A percentile compares a stretch with the other conserved stretches of the same genome.
phyloP scores from a whole-genome alignment of 1,140 invertebrate species.

The Zophobas atratus region DNA sequence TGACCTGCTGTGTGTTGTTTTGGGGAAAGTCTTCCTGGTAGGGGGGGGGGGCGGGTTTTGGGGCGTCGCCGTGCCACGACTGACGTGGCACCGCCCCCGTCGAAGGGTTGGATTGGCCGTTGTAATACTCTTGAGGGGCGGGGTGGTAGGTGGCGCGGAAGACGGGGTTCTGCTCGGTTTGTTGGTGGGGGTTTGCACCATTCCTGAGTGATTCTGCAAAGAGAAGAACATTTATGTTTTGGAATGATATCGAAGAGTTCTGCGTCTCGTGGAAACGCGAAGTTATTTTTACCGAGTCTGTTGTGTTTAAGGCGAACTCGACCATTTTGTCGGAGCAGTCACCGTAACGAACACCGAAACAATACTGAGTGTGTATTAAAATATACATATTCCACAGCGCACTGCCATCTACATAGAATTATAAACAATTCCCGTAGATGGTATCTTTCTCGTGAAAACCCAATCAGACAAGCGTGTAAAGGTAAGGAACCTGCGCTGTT shows the following conservation, averaged over 20 bases:
- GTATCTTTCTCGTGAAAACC: conserved; percentile 56
- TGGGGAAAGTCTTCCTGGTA: conserved; percentile 59
- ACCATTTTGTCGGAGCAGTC: conserved; percentile 60
- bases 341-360: conserved; percentile 55
- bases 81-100: conserved; percentile 63
- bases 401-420: conserved; percentile 58
- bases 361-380: conserved; percentile 55
- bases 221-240: neutral
- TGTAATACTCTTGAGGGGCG: conserved; percentile 61
- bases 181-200: conserved; percentile 57
- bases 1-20: conserved; percentile 69
- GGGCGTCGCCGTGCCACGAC: conserved; percentile 58
- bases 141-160: conserved; percentile 63
- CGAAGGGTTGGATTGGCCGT: conserved; percentile 54
- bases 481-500: conserved; percentile 7
- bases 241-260: no score
- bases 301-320: conserved; percentile 61
- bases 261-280: neutral
- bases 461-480: conserved; percentile 53
- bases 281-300: conserved; percentile 52
- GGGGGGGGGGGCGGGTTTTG: conserved; percentile 51
- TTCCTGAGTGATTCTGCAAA: conserved; percentile 61
- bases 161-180: conserved; percentile 54
- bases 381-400: conserved; percentile 53
- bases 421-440: conserved; percentile 61